Percentiles rank a stretch among this genome's conserved stretches.
Evolutionary conservation across 2,888 invertebrate species (phyloP).

Genomic region (Mycalesis mineus): DNA sequence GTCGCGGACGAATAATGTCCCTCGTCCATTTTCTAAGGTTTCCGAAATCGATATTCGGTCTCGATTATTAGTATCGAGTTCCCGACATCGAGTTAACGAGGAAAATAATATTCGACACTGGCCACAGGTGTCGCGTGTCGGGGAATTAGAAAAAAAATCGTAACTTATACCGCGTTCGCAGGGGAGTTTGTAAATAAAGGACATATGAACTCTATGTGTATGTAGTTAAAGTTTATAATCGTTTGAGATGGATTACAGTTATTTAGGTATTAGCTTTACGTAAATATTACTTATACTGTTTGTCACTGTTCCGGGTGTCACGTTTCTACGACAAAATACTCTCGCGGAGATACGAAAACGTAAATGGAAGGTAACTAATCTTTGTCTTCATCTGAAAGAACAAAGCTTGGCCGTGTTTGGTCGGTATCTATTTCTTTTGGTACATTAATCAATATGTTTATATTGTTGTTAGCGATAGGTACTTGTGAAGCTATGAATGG

Average conservation of each 20-base stretch:
- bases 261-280: conserved; percentile 17
- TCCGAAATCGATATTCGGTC: conserved; percentile 60
- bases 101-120: conserved; percentile 71
- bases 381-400: conserved; percentile 1
- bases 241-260: not conserved
- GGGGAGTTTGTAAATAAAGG: not conserved
- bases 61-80: conserved; percentile 66
- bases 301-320: conserved; percentile 21
- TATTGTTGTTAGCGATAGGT: too few species aligned
- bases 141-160: conserved; percentile 40
- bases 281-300: conserved; percentile 20
- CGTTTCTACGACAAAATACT: conserved; percentile 10
- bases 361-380: conserved; percentile 8
- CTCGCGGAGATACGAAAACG: not conserved
- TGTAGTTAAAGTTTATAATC: not conserved
- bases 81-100: conserved; percentile 52
- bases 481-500: too few species aligned
- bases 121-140: conserved; percentile 60
- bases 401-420: not conserved
- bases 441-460: not conserved
- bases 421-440: not conserved
- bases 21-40: conserved; percentile 56
- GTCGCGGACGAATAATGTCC: conserved; percentile 35
- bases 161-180: conserved; percentile 20
- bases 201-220: not conserved